Base-by-base conservation (phyloP, 2,888 invertebrate species). In the Apotomis turbidana region DNA sequence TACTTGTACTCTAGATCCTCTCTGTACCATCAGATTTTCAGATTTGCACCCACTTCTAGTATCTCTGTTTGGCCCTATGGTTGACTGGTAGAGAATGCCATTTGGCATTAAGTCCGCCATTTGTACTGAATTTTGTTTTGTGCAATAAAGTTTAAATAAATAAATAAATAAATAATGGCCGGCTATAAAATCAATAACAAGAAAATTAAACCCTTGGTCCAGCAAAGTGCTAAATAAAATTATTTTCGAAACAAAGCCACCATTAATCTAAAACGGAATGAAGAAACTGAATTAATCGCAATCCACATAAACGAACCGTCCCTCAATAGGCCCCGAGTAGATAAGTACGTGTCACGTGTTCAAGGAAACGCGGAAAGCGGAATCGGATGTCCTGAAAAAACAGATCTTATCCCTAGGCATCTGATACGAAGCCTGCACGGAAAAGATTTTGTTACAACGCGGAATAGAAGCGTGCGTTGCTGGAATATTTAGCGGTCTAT, bases 271-370 rank as follows among this genome's bases (percentile, higher is more conserved):
- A 49, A 49, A 49, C 49, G 9, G 2, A 44, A 27, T 49, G 12
- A 49, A 49, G 49, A 27, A 61, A 49, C 41, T 46, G 51, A 63
- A 70, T 70, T 57, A 70, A 70, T 63, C 57, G 51, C 36, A 62
- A 51, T 60, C 44, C 38, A 44, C 44, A 58, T 58, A 49, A 9
- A 13, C 36, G 68, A 61, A 54, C 60, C 55, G 57, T 36, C 55
- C 62, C 49, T 49, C 57, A 62, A 70, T 70, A 38, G 69, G 55
- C 13, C 10, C 54, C 3, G 36, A 60, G 70, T 49, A 70, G 62
- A 60, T 71, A 71, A 71, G 64, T 60, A 59, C 59, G 70, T 60
- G 66, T 71, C 70, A 66, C 70, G 66, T 52, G 58, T 36, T 41
- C 66, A 66, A 66, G 59, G 66, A 66, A 71, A 71, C 70, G 66